Evolutionary conservation across 2,113 vertebrate species (phyloP).

Genomic region (Sebastes fasciatus): DNA sequence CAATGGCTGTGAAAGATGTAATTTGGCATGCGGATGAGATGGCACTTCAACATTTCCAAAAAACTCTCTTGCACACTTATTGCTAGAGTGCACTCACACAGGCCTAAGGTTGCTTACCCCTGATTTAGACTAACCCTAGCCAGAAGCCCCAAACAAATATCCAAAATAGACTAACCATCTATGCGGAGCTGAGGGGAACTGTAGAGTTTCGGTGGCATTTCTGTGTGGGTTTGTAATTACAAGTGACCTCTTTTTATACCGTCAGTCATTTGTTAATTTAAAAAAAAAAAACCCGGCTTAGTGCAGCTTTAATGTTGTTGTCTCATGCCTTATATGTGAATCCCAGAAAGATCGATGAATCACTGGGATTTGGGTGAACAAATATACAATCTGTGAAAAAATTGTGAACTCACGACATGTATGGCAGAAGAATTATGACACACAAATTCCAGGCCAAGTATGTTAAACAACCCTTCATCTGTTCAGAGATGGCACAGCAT

Average conservation of each 20-base stretch:
- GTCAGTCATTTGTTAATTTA: background rate
- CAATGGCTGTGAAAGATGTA: too few relatives aligned
- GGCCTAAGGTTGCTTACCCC: too few relatives aligned
- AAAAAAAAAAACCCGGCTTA: background rate
- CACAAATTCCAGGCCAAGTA: background rate
- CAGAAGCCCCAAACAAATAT: background rate
- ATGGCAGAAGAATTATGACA: constrained; percentile 9
- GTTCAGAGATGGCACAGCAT: constrained; percentile 38
- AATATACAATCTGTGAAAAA: background rate
- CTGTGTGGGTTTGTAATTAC: too few relatives aligned
- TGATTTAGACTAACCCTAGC: too few relatives aligned
- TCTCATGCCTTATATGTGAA: background rate
- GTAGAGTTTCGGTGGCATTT: too few relatives aligned
- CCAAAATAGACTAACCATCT: background rate
- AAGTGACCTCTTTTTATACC: background rate
- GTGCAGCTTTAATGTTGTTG: background rate
- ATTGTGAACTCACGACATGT: background rate
- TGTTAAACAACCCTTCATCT: constrained; percentile 37
- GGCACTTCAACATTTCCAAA: too few relatives aligned
- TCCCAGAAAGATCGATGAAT: background rate
- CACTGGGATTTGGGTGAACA: background rate
- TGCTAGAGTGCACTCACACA: too few relatives aligned
- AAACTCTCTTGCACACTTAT: too few relatives aligned
- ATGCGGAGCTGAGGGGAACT: background rate
- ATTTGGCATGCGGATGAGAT: too few relatives aligned